Conservation (phyloP, 2,797 vertebrate species). For the Diplodus puntazzo region DNA sequence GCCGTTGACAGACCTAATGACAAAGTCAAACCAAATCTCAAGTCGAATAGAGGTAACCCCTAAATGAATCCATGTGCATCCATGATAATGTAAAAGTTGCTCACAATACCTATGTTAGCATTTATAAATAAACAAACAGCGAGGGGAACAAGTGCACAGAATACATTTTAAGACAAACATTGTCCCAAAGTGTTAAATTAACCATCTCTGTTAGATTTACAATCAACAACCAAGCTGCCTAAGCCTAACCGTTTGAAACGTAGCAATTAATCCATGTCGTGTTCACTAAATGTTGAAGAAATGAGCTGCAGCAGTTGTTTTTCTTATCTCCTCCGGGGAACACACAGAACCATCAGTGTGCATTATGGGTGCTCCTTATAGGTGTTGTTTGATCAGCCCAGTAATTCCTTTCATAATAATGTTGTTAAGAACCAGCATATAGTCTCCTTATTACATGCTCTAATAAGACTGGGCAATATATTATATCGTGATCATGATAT, state of each 20-base stretch:
- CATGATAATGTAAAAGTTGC: slow-evolving; percentile 37
- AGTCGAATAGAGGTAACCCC: slow-evolving; percentile 1
- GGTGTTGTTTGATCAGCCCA: slow-evolving; percentile 7
- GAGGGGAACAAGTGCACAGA: slow-evolving; percentile 1
- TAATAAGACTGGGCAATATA: neutral
- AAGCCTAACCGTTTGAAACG: slow-evolving; percentile 1
- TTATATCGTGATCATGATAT: too few relatives aligned
- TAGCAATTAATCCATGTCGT: neutral
- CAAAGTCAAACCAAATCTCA: neutral
- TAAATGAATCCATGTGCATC: slow-evolving; percentile 10
- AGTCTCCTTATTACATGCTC: neutral
- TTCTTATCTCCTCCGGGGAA: neutral
- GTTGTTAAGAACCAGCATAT: neutral
- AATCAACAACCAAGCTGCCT: neutral
- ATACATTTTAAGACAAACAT: slow-evolving; percentile 9
- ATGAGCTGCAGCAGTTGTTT: neutral
- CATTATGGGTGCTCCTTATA: neutral
- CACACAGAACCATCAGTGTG: neutral
- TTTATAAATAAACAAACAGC: neutral
- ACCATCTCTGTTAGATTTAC: neutral
- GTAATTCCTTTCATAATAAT: slow-evolving; percentile 7
- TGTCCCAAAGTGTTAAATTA: neutral
- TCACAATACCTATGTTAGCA: slow-evolving; percentile 31
- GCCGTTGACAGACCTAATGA: neutral
- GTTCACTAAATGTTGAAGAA: slow-evolving; percentile 11